Evolutionary conservation across 2,888 invertebrate genomes (phyloP), one percentile per base, ranked within the genome.

Genomic region (Calameuta pallipes): DNA sequence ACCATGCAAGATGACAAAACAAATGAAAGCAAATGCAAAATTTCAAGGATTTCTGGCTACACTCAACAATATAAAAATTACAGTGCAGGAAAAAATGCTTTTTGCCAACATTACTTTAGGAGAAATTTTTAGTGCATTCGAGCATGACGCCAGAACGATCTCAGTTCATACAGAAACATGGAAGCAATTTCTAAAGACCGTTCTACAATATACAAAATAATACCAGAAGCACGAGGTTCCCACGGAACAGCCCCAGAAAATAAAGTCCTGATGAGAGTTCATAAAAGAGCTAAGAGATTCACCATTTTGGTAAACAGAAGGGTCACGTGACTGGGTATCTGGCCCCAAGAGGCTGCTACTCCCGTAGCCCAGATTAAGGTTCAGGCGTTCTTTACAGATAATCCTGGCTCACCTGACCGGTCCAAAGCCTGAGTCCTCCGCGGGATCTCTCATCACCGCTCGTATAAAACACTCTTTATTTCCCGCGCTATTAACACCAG

Each of bases 251-350:
- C 71, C 33, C 71, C 71, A 71, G 11, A 9, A 31, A 34, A 1
- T 30, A 33, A 11, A 68, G 33, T 41, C 74, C 77, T 78, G 36
- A 78, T 37, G 78, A 80, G 77, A 80, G 81, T 83, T 85, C 81
- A 83, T 79, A 83, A 85, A 84, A 84, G 80, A 76, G 80, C 80
- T 78, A 83, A 15, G 56, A 56, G 81, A 81, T 85, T 87, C 90
- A 90, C 91, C 91, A 91, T 91, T 90, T 91, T 90, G 87, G 91
- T 91, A 91, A 91, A 91, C 91, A 91, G 81, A 88, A 81, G 81
- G 88, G 87, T 91, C 91, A 91, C 91, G 91, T 91, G 91, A 91
- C 87, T 84, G 80, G 83, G 75, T 81, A 82, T 84, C 80, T 84
- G 81, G 85, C 83, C 82, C 83, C 83, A 80, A 88, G 86, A 88